Conservation (phyloP, 2,888 invertebrate species). For the Caenorhabditis imperialis region DNA sequence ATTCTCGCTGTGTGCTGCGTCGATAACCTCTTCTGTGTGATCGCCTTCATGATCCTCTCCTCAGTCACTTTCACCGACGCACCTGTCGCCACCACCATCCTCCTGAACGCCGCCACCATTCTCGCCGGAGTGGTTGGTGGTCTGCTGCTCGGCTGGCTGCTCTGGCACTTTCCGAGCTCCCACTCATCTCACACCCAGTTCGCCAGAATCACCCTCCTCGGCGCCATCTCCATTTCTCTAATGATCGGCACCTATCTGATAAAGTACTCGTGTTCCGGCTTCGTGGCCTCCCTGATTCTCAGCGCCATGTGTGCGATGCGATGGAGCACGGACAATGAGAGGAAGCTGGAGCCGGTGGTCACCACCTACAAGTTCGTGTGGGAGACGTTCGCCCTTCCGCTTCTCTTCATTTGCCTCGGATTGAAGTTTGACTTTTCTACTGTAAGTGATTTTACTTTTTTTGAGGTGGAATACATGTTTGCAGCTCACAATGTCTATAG, state of each 20-base stretch:
- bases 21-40: slow-evolving; percentile 20
- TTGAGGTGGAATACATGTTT: not conserved
- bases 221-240: not conserved
- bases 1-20: slow-evolving; percentile 26
- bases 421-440: slow-evolving; percentile 16
- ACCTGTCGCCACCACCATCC: slow-evolving; percentile 3
- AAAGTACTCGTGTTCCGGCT: slow-evolving; percentile 13
- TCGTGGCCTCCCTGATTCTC: slow-evolving; percentile 1
- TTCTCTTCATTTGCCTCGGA: slow-evolving; percentile 21
- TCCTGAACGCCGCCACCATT: slow-evolving; percentile 15
- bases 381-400: slow-evolving; percentile 7
- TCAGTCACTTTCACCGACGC: slow-evolving; percentile 22
- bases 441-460: not conserved
- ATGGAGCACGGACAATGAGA: slow-evolving; percentile 10
- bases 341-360: slow-evolving; percentile 5
- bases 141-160: slow-evolving; percentile 5
- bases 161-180: slow-evolving; percentile 12
- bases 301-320: slow-evolving; percentile 5
- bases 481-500: slow-evolving; percentile 10
- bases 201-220: slow-evolving; percentile 7
- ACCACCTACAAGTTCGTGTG: slow-evolving; percentile 15
- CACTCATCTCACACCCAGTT: slow-evolving; percentile 11
- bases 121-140: slow-evolving; percentile 5
- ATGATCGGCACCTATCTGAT: slow-evolving; percentile 13
- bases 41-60: slow-evolving; percentile 20